phyloP scores from a whole-genome alignment of 2,888 invertebrate genomes.

The Rhimphoctona megacephalus region DNA sequence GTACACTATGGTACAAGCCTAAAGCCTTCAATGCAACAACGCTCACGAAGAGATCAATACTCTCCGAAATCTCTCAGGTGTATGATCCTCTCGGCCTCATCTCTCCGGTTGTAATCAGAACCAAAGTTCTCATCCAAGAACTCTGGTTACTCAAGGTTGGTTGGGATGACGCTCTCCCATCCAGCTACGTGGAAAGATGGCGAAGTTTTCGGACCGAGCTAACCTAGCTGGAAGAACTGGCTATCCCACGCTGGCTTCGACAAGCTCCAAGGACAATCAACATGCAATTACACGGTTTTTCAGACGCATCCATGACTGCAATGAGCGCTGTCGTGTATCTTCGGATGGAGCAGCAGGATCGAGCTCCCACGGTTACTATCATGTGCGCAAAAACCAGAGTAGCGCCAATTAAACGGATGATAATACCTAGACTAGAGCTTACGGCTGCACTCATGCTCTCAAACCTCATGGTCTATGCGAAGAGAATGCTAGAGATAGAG shows the following conservation, averaged over 20 bases:
- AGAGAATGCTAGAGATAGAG: not conserved
- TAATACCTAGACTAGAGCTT: too few relatives aligned
- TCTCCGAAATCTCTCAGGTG: slow-evolving; percentile 59
- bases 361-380: slow-evolving; percentile 4
- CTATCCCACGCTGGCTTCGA: slow-evolving; percentile 59
- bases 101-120: slow-evolving; percentile 59
- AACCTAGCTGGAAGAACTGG: slow-evolving; percentile 62
- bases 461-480: slow-evolving; percentile 1
- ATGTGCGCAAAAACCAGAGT: slow-evolving; percentile 64
- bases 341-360: not conserved
- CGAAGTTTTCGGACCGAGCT: not conserved
- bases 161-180: slow-evolving; percentile 59
- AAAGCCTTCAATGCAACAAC: not conserved
- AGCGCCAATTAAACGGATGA: slow-evolving; percentile 69
- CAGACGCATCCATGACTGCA: slow-evolving; percentile 64
- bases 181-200: slow-evolving; percentile 15
- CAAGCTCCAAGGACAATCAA: not conserved
- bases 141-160: slow-evolving; percentile 61
- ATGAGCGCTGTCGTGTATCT: slow-evolving; percentile 58
- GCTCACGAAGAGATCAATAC: slow-evolving; percentile 53
- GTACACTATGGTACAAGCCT: slow-evolving; percentile 43
- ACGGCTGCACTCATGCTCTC: slow-evolving; percentile 59
- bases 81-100: slow-evolving; percentile 67
- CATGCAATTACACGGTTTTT: slow-evolving; percentile 54
- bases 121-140: slow-evolving; percentile 64